Evolutionary conservation across 2,113 vertebrate genomes (phyloP), one percentile per base, ranked within the genome.

Genomic region (Stomatorhinus ivindoensis): DNA sequence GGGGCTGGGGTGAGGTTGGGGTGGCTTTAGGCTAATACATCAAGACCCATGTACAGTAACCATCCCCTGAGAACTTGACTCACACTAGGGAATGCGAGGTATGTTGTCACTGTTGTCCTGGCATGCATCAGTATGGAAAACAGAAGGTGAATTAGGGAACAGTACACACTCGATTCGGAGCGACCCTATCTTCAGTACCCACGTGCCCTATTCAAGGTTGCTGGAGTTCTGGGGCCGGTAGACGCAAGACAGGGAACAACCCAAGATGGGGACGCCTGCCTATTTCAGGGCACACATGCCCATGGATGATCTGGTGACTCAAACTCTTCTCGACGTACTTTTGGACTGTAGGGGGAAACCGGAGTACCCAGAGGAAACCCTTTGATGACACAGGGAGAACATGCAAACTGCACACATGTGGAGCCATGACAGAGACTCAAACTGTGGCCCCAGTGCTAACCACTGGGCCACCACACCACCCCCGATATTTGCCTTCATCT

Each of bases 1-100:
- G 19, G 61, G 15, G 80, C 3, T 13, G 73, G 35, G 19, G 73
- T 2, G 31, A 31, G 46, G 24, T 8, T 50, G 58, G 31, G 24
- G 58, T 73, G 84, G 31, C 48, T 51, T 27, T 44, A 48, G 21
- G n/a, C 42, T 55, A 39, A 86, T 86, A 86, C 84, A 89, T 89
- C 89, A 86, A 46, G n/a, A 19, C 47, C 53, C 82, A 86, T 50
- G 44, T 48, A 89, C 84, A 27, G 53, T 58, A 46, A 39, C 82
- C 44, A 55, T n/a, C 44, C 42, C 58, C 31, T 19, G 11, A 17
- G 47, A 89, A 55, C 17, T 42, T 35, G 21, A 82, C 61, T 89
- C 88, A 46, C 39, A 48, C 82, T 80, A 17, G 73, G 31, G 35
- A 80, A 80, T 80, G 35, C 2, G 35, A 39, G 73, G 73, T 19